phyloP scores from a whole-genome alignment of 2,888 invertebrate genomes.

The Eumacrocentrus americanus region DNA sequence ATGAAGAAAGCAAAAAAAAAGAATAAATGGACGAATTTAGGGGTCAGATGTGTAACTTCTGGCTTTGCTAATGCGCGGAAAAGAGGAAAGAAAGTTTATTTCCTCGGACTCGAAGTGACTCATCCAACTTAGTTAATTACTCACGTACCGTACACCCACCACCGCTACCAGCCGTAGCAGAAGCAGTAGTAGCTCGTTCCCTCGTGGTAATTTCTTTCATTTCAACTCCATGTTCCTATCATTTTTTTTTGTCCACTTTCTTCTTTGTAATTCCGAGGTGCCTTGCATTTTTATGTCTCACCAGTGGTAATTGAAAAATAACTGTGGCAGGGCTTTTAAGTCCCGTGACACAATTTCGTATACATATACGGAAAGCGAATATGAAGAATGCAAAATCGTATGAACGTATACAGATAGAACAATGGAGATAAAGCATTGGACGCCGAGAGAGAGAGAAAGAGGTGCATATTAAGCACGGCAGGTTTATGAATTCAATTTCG shows the following conservation, averaged over 20 bases:
- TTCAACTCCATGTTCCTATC: conserved; percentile 3
- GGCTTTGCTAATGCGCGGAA: conserved; percentile 20
- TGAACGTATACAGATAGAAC: background rate
- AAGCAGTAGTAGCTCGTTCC: background rate
- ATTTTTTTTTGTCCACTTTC: background rate
- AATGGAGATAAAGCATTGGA: background rate
- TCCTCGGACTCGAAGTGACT: conserved; percentile 40
- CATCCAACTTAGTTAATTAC: conserved; percentile 48
- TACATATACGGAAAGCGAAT: background rate
- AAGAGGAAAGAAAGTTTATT: conserved; percentile 39
- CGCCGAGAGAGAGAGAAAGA: background rate
- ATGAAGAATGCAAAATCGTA: conserved; percentile 3
- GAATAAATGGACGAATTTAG: background rate
- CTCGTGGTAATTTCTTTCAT: conserved; percentile 11
- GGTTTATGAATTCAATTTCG: conserved; percentile 36
- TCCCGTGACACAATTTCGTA: background rate
- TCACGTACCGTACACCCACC: conserved; percentile 30
- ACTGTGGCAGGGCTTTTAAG: background rate
- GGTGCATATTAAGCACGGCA: conserved; percentile 23
- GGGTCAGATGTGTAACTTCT: conserved; percentile 14
- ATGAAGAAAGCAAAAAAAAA: background rate
- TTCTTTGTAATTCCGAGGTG: too few relatives aligned
- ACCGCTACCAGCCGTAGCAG: background rate
- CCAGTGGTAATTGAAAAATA: conserved; percentile 7
- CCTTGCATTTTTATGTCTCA: background rate